Conservation (phyloP, 1,140 invertebrate species). For the Nymphalis io region DNA sequence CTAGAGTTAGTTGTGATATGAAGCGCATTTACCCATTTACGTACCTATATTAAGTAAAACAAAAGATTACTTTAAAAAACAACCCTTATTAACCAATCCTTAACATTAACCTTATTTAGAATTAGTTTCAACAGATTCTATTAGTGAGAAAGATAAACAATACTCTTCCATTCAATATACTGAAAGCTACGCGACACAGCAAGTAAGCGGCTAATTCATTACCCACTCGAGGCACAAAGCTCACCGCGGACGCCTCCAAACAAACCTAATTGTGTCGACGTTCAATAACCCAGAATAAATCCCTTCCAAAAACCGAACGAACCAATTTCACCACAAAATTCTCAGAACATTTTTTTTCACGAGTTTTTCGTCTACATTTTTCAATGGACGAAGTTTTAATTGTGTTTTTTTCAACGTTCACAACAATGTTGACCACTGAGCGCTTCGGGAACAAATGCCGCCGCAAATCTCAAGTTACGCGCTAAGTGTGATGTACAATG, state of each 20-base stretch:
- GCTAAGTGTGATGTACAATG: constrained; percentile 38
- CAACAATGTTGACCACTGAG: background rate
- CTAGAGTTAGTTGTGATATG: no score
- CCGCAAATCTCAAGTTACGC: constrained; percentile 11
- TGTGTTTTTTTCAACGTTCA: constrained; percentile 30
- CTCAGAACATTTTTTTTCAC: constrained; percentile 29
- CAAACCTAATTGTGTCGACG: constrained; percentile 22
- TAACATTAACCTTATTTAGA: no score
- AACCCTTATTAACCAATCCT: no score
- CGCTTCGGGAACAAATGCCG: no score
- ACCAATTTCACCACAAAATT: constrained; percentile 24
- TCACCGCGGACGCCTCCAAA: constrained; percentile 22
- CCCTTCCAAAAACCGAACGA: constrained; percentile 18
- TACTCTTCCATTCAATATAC: no score
- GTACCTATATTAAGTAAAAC: no score
- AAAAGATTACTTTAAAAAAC: no score
- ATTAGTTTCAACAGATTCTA: background rate
- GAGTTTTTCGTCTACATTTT: constrained; percentile 21
- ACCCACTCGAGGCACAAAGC: background rate
- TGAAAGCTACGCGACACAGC: no score
- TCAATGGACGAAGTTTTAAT: constrained; percentile 28
- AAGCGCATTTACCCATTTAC: no score
- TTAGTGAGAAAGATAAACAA: background rate
- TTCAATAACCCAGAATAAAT: constrained; percentile 24
- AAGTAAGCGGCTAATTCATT: background rate